phyloP scores from a whole-genome alignment of 2,797 vertebrate species.

The Corythornis leucogaster region DNA sequence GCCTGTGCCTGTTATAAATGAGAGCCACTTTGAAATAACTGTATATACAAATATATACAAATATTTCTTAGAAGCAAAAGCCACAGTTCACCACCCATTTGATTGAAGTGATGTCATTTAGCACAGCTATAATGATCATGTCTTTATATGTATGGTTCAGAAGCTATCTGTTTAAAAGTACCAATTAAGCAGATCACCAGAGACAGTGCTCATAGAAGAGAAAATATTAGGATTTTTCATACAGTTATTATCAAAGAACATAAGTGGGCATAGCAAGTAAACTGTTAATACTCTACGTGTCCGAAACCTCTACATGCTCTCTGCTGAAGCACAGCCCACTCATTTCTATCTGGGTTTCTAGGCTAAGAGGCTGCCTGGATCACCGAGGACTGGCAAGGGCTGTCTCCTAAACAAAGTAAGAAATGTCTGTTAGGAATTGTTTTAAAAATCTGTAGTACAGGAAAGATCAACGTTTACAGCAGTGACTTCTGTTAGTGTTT shows the following conservation, averaged over 20 bases:
- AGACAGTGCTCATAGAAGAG: not conserved
- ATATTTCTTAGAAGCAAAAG: not conserved
- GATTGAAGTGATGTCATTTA: not conserved
- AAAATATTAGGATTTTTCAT: not conserved
- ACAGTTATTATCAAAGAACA: not conserved
- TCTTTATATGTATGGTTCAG: not conserved
- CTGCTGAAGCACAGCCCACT: not conserved
- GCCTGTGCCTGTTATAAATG: not conserved
- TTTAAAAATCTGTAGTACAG: not conserved
- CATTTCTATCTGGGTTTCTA: not conserved
- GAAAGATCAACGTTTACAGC: not conserved
- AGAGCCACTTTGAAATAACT: not conserved
- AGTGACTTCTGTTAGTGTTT: not conserved
- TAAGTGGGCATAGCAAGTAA: not conserved
- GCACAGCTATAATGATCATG: not conserved
- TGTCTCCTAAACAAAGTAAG: not conserved
- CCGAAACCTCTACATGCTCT: not conserved
- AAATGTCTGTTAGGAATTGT: not conserved
- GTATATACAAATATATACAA: not conserved
- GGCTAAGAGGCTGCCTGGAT: constrained; percentile 3
- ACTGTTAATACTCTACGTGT: not conserved
- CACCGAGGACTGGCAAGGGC: not conserved
- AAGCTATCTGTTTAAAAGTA: not conserved
- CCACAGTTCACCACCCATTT: not conserved
- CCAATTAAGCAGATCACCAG: not conserved